Evolutionary conservation across 2,113 vertebrate genomes (phyloP), one percentile per base, ranked within the genome.

Genomic region (Corvus hawaiiensis): DNA sequence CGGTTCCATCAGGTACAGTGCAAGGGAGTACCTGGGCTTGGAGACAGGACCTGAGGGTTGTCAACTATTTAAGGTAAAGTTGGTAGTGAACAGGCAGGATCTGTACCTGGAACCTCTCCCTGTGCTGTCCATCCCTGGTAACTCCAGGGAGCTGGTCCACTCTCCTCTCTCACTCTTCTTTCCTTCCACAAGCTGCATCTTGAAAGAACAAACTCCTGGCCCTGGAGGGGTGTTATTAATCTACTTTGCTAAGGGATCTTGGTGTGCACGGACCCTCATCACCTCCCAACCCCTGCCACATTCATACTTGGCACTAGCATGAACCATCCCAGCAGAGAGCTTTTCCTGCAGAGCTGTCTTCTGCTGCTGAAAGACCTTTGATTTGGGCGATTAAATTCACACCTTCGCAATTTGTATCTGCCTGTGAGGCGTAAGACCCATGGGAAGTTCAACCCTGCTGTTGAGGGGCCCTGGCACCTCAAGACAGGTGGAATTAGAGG

Each of bases 181-280:
- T 58, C 33, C 44, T 85, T 16, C 56, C 66, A 55, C 33, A 51
- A 72, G 44, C 58, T 44, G 26, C 6, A 11, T 16, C 33, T 46
- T 44, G 23, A 23, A 33, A 71, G 22, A 49, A 46, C 35, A 32
- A 67, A 20, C 11, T 61, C 28, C 9, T 49, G 7, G 26, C 46
- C 9, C 48, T 11, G 22, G 51, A 20, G 21, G 30, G 64, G 15
- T 43, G 35, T 63, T 77, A 28, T 6, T 56, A 63, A 55, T 61
- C 26, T 3, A 0, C 37, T 48, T 73, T 6, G 1, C 46, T 48
- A 27, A 13, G 1, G 1, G 27, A 51, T 61, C 52, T 44, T 16
- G 14, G 24, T 2, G 1, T n/a, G 33, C 2, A 0, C 10, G 32
- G 68, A n/a, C 39, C 9, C 37, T 27, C 16, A 6, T 22, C 4